Percentiles rank a stretch among this genome's conserved stretches.
Evolutionary conservation across 2,797 vertebrate species (phyloP).

Genomic region (Sebastes cheni): DNA sequence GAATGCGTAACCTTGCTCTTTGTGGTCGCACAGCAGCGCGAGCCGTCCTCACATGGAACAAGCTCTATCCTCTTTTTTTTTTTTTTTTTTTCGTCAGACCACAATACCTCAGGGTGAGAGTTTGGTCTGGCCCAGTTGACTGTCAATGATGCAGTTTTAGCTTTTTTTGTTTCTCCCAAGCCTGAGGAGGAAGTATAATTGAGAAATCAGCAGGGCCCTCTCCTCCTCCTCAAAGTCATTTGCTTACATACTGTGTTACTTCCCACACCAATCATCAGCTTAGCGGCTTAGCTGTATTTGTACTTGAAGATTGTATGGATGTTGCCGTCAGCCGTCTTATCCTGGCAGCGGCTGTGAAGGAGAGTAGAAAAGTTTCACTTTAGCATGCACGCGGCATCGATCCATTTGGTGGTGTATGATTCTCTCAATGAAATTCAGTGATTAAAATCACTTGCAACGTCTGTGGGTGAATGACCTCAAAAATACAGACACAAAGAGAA

Average conservation of each 20-base stretch:
- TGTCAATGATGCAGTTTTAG: slow-evolving; percentile 76
- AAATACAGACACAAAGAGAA: slow-evolving; percentile 24
- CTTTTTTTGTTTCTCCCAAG: slow-evolving; percentile 71
- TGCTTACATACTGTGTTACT: slow-evolving; percentile 81
- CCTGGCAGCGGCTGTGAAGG: slow-evolving; percentile 68
- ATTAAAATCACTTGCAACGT: slow-evolving; percentile 65
- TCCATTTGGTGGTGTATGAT: slow-evolving; percentile 69
- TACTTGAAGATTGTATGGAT: slow-evolving; percentile 84
- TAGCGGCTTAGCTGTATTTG: slow-evolving; percentile 86
- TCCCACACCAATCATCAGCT: slow-evolving; percentile 86
- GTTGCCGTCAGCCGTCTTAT: slow-evolving; percentile 77
- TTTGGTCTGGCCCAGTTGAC: slow-evolving; percentile 73
- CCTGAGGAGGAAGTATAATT: slow-evolving; percentile 82
- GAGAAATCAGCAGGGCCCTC: slow-evolving; percentile 84
- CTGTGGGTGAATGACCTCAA: slow-evolving; percentile 57
- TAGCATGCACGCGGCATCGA: slow-evolving; percentile 68
- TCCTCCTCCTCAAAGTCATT: slow-evolving; percentile 83
- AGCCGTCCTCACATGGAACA: slow-evolving; percentile 40
- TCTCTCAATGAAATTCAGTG: slow-evolving; percentile 63
- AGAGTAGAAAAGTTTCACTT: slow-evolving; percentile 75
- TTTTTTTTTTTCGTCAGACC: slow-evolving; percentile 52
- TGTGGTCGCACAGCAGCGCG: slow-evolving; percentile 52
- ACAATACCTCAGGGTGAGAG: slow-evolving; percentile 63
- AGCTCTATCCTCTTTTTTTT: slow-evolving; percentile 59
- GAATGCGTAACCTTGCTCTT: slow-evolving; percentile 53